Percentiles rank a stretch among this genome's conserved stretches.
Evolutionary conservation across 2,888 invertebrate genomes (phyloP).

Genomic region (Dusona sp.): DNA sequence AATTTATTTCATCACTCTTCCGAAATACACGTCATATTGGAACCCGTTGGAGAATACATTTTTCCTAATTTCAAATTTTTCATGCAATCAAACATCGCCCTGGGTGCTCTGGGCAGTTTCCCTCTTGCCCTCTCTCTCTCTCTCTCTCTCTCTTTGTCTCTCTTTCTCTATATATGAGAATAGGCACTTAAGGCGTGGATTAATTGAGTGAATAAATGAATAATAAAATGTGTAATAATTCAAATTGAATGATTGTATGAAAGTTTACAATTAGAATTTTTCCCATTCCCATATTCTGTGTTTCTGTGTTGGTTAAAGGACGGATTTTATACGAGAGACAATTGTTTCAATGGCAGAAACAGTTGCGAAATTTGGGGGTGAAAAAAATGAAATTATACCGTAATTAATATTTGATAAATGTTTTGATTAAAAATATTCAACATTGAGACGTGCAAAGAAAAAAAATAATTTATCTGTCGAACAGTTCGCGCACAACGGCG

Average conservation of each 20-base stretch:
- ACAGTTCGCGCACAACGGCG: conserved; percentile 23
- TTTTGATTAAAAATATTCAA: not conserved
- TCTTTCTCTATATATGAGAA: not conserved
- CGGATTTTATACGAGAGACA: not conserved
- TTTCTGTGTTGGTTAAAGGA: not conserved
- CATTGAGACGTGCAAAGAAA: conserved; percentile 5
- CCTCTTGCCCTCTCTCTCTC: not conserved
- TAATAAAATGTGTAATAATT: too few relatives aligned
- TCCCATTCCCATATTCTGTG: not conserved
- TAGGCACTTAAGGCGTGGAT: not conserved
- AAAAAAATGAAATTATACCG: not conserved
- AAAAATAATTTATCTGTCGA: conserved; percentile 29
- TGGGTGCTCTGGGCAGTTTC: not conserved
- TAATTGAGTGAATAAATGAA: too few relatives aligned
- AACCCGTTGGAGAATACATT: not conserved
- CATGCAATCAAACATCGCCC: not conserved
- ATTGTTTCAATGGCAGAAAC: not conserved
- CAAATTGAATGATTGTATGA: too few relatives aligned
- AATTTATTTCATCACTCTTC: not conserved
- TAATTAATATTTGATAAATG: not conserved
- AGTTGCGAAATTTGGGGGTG: not conserved
- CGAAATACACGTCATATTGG: not conserved
- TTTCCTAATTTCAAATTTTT: not conserved
- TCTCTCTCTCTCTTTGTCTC: not conserved
- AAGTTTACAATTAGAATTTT: not conserved